A percentile compares a stretch with the other conserved stretches of the same genome.
Conservation (phyloP, 1,140 invertebrate genomes). For the Rhagoletis pomonella region DNA sequence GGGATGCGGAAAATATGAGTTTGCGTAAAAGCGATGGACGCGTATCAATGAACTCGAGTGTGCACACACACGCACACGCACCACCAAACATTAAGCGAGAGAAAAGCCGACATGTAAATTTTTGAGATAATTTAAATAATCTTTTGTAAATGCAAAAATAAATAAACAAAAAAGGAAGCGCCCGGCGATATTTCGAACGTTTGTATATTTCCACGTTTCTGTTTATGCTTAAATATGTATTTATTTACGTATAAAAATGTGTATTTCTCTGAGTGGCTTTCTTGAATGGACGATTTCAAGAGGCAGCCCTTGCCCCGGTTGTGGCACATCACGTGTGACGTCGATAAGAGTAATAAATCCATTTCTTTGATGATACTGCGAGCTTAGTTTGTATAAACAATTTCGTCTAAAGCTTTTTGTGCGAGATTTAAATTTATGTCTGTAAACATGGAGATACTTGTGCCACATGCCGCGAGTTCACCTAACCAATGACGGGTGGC, state of each 20-base stretch:
- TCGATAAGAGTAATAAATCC: neutral
- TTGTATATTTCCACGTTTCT: neutral
- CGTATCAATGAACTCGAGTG: slow-evolving; percentile 41
- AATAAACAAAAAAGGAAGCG: slow-evolving; percentile 14
- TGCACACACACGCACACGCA: neutral
- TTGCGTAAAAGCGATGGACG: neutral
- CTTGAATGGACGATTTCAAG: too few relatives aligned
- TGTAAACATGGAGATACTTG: neutral
- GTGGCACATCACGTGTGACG: neutral
- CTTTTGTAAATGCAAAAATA: slow-evolving; percentile 1
- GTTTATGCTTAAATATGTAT: neutral
- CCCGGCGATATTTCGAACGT: neutral
- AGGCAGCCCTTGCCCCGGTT: neutral
- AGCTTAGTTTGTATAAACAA: neutral
- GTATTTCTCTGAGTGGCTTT: too few relatives aligned
- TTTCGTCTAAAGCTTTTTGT: neutral
- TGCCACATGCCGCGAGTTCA: neutral
- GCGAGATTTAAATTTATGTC: neutral
- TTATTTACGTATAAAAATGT: neutral
- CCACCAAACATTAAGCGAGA: neutral
- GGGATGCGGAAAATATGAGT: slow-evolving; percentile 19
- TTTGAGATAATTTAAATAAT: neutral
- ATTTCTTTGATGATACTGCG: neutral
- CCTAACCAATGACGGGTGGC: neutral
- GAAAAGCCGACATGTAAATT: neutral